phyloP scores from a whole-genome alignment of 1,140 invertebrate genomes.

The Meloidogyne exigua region DNA sequence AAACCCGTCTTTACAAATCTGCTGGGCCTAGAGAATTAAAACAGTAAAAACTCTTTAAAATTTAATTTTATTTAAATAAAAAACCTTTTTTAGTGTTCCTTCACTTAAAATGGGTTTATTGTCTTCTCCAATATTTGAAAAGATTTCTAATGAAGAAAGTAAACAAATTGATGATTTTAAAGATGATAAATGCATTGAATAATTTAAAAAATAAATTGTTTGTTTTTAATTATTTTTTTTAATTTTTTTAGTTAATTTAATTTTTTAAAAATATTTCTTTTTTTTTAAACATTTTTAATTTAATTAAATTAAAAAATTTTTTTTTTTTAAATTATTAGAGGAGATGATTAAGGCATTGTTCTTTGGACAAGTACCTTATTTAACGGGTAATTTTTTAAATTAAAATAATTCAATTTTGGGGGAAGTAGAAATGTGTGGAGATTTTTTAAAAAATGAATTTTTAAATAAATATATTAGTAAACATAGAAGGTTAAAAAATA shows the following conservation, averaged over 20 bases:
- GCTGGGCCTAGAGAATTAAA: conserved; percentile 7
- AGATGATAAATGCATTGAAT: neutral
- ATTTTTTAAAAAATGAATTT: no score
- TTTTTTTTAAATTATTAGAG: conserved; percentile 2
- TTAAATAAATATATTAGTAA: no score
- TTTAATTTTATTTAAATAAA: neutral
- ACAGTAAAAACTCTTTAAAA: neutral
- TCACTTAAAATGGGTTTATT: neutral
- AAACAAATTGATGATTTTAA: neutral
- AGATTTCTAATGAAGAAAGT: neutral
- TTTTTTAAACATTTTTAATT: neutral
- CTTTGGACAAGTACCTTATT: conserved; percentile 48
- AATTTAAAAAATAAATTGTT: neutral
- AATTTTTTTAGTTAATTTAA: no score
- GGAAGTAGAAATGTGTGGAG: no score
- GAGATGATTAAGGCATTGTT: conserved; percentile 38
- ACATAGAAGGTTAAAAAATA: no score
- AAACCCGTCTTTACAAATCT: conserved; percentile 50
- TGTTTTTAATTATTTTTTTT: conserved; percentile 6
- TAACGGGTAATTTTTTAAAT: conserved; percentile 27
- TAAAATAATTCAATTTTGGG: neutral
- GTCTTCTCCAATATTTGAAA: conserved; percentile 8
- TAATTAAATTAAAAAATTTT: conserved; percentile 12
- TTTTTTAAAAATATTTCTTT: conserved; percentile 6
- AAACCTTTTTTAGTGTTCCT: conserved; percentile 5